Percentiles rank a stretch among this genome's conserved stretches.
These are phyloP conservation scores for Cryptotis parvus DNA, from an alignment of 2,113 vertebrate genomes.

Conservation along the genomic window DNA sequence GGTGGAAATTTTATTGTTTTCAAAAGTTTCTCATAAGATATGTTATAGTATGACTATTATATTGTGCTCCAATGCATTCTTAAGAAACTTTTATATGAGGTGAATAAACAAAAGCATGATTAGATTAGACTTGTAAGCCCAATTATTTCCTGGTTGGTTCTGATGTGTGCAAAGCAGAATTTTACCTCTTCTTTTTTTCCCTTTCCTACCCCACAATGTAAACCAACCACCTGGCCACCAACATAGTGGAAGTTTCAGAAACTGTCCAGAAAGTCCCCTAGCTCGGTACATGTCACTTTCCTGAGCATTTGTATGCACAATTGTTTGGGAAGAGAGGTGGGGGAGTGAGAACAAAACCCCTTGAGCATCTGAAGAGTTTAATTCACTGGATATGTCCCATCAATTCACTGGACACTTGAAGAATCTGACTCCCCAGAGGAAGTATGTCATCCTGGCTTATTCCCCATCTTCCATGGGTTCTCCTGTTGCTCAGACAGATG, in stretches of 20 bases:
- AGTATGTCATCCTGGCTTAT: not conserved
- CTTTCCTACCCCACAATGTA: not conserved
- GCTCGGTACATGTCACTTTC: not conserved
- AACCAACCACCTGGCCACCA: not conserved
- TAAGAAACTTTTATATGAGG: conserved; percentile 99
- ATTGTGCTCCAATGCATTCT: conserved; percentile 98
- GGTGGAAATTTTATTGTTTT: conserved; percentile 93
- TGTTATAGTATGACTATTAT: conserved; percentile 99
- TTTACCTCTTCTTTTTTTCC: not conserved
- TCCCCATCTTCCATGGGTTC: not conserved
- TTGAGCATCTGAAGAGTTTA: conserved; percentile 47
- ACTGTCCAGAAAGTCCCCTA: conserved; percentile 32
- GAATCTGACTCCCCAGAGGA: not conserved
- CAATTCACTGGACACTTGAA: not conserved
- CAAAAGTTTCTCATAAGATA: conserved; percentile 96
- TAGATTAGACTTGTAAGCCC: conserved; percentile 73
- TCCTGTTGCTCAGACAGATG: not conserved
- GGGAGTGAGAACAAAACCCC: not conserved
- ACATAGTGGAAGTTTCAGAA: conserved; percentile 48
- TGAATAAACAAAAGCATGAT: conserved; percentile 99
- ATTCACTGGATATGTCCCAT: not conserved
- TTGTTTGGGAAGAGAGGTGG: not conserved
- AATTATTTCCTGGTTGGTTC: conserved; percentile 58
- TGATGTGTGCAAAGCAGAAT: conserved; percentile 15
- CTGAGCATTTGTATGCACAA: not conserved